phyloP scores from a whole-genome alignment of 2,888 invertebrate species.

The Hedychridium roseum region DNA sequence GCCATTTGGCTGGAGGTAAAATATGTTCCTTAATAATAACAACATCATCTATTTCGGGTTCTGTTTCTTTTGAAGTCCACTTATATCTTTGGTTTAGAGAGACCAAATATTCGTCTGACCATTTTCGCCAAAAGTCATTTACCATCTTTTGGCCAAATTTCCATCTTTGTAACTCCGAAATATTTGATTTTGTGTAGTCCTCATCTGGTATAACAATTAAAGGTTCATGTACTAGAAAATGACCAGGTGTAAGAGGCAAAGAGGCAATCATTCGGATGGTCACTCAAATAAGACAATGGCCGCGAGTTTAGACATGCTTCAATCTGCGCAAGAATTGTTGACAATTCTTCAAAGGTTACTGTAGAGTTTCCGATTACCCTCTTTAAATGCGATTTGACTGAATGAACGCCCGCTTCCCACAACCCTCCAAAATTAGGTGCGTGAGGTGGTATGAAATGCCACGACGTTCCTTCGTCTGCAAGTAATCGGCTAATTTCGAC shows the following conservation, averaged over 20 bases:
- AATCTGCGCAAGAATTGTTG: conserved; percentile 13
- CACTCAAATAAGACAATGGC: not conserved
- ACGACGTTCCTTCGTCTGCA: conserved; percentile 18
- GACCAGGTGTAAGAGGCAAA: not conserved
- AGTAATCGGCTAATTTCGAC: not conserved
- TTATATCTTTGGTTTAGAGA: not conserved
- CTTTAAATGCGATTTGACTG: conserved; percentile 30
- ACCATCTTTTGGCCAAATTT: not conserved
- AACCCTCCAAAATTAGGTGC: conserved; percentile 29
- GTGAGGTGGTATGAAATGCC: conserved; percentile 41
- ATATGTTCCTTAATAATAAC: no score
- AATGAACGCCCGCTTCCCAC: conserved; percentile 41
- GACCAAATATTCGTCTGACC: not conserved
- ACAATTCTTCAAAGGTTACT: conserved; percentile 29
- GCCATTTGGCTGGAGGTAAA: no score
- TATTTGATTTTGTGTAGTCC: not conserved
- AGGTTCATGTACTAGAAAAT: not conserved
- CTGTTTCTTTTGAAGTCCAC: no score
- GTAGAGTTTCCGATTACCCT: conserved; percentile 22
- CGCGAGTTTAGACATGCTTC: conserved; percentile 32
- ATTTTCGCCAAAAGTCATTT: not conserved
- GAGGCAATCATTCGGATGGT: not conserved
- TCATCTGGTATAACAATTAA: not conserved
- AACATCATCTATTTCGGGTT: no score
- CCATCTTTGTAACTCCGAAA: not conserved